Evolutionary conservation across 2,888 invertebrate genomes (phyloP).

Genomic region (Oligia strigilis): DNA sequence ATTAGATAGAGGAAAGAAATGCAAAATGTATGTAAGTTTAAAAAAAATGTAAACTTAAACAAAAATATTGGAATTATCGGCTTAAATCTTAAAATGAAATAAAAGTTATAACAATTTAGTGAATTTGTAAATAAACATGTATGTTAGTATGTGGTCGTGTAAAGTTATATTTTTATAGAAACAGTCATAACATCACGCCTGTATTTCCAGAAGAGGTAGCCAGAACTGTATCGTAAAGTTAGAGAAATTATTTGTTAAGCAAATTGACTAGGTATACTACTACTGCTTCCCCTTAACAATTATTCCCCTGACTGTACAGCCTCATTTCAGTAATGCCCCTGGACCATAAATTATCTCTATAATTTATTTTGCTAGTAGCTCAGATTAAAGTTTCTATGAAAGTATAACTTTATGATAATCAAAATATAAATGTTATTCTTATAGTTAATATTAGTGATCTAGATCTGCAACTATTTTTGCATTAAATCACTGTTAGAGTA

Average conservation of each 20-base stretch:
- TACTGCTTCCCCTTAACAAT: too few relatives aligned
- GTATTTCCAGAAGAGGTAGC: not conserved
- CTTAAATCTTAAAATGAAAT: conserved; percentile 60
- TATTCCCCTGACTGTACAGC: not conserved
- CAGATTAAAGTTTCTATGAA: conserved; percentile 7
- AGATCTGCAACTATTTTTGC: conserved; percentile 67
- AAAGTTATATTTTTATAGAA: conserved; percentile 49
- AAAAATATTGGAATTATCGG: conserved; percentile 44
- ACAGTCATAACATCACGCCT: not conserved
- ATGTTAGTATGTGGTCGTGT: conserved; percentile 18
- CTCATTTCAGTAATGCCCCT: not conserved
- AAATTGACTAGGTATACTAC: not conserved
- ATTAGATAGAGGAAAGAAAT: not conserved
- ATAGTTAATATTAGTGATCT: conserved; percentile 44
- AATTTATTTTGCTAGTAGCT: not conserved
- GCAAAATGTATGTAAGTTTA: conserved; percentile 25
- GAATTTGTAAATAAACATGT: conserved; percentile 63
- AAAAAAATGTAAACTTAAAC: conserved; percentile 12
- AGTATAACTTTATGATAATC: conserved; percentile 37
- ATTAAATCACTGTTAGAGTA: conserved; percentile 43
- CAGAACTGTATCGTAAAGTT: not conserved
- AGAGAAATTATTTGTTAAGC: not conserved
- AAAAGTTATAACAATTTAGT: conserved; percentile 37
- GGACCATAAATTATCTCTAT: conserved; percentile 3
- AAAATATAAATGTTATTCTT: conserved; percentile 55